Conservation (phyloP, 2,113 vertebrate species). For the Calcarius ornatus region DNA sequence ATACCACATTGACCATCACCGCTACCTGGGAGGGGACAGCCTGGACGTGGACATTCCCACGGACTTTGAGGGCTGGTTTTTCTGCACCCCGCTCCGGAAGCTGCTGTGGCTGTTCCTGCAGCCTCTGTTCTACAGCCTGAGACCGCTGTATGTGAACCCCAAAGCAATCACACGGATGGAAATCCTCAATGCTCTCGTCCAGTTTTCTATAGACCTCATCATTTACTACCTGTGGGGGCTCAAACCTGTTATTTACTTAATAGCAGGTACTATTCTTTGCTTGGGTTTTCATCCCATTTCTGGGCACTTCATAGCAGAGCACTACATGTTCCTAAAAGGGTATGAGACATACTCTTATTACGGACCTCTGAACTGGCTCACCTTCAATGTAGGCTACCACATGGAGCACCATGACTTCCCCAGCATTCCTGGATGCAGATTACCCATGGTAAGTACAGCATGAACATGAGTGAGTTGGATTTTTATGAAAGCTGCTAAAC, state of each 20-base stretch:
- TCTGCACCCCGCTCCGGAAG: conserved; percentile 88
- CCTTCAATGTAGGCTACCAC: conserved; percentile 97
- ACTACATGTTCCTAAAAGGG: conserved; percentile 96
- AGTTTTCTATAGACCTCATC: conserved; percentile 77
- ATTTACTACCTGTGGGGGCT: conserved; percentile 86
- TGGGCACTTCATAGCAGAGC: conserved; percentile 96
- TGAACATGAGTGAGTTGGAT: background rate
- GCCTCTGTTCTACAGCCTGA: conserved; percentile 87
- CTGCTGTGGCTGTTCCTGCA: conserved; percentile 90
- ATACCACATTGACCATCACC: conserved; percentile 96
- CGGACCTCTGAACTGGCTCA: conserved; percentile 89
- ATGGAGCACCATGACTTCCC: conserved; percentile 98
- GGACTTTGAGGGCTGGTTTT: conserved; percentile 92
- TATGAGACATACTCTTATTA: conserved; percentile 98
- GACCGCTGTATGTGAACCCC: conserved; percentile 88
- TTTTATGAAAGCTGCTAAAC: background rate
- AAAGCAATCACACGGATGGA: conserved; percentile 87
- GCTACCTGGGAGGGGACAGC: conserved; percentile 88
- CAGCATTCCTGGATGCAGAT: conserved; percentile 90
- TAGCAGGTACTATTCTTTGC: conserved; percentile 86
- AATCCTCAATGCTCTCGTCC: conserved; percentile 80
- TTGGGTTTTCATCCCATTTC: conserved; percentile 96
- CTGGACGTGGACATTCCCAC: conserved; percentile 94
- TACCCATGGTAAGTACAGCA: conserved; percentile 84
- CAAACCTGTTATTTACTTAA: conserved; percentile 88